Base-by-base conservation (phyloP, 1,140 invertebrate genomes). In the Drosophila azteca region DNA sequence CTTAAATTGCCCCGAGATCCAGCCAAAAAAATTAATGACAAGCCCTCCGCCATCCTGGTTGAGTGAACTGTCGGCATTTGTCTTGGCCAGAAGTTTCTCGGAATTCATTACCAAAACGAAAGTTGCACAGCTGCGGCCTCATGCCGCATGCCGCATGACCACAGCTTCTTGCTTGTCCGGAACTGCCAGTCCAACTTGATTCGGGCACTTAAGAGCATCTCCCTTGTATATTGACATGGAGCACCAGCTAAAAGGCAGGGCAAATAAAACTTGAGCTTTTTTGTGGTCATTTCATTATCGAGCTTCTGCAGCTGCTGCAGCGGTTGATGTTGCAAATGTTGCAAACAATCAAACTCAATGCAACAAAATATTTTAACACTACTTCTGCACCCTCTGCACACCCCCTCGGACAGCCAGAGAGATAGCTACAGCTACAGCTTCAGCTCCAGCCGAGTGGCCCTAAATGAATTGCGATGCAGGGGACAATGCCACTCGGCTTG, bases 211-310 rank as follows among this genome's bases (percentile, higher is more conserved):
- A 75, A 58, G 52, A 43, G 22, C 58, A 44, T 53, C 66, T 50
- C 7, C 24, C 20, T 49, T 26, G 44, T 62, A 64, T 69, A 64
- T 69, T 69, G 66, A 69, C 66, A 69, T 20, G 63, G 60, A 54
- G 26, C 39, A 50, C 45, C 57, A 31, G 43, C 62, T 29, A 49
- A 63, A 58, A 61, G 22, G 26, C 50, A 13, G 31, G 24, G 54
- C 50, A 61, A 68, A 76, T 45, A 62, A 60, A 66, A 45, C 48
- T 50, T 9, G 13, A 55, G 62, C 63, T 44, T 41, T 68, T 76
- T 31, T 61, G 63, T 57, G 57, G 73, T 41, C 72, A 69, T 76
- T 77, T 77, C 72, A 77, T 77, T 77, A 76, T 67, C 67, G 65
- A 70, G 64, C 20, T 57, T 49, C 61, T 39, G 50, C 31, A 11